phyloP scores from a whole-genome alignment of 2,113 vertebrate genomes.

The Aphyosemion australe region DNA sequence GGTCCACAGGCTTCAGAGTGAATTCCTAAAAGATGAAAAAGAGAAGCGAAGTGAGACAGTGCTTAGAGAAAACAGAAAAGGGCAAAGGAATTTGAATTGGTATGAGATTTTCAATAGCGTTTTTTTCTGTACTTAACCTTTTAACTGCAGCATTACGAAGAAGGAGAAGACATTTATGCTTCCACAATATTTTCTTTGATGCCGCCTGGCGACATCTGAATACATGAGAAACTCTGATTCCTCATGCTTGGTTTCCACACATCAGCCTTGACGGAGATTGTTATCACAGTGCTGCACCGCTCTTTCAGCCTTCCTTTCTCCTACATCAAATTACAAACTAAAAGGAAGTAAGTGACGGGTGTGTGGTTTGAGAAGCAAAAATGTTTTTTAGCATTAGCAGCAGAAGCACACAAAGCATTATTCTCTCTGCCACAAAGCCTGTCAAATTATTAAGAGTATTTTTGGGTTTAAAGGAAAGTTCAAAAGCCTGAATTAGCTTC shows the following conservation, averaged over 20 bases:
- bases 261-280: slow-evolving; percentile 30
- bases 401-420: slow-evolving; percentile 8
- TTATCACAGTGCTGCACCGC: slow-evolving; percentile 5
- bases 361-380: neutral
- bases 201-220: slow-evolving; percentile 7
- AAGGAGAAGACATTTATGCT: slow-evolving; percentile 42
- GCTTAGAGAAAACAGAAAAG: slow-evolving; percentile 48
- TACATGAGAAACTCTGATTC: slow-evolving; percentile 32
- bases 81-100: slow-evolving; percentile 56
- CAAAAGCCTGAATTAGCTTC: slow-evolving; percentile 18
- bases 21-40: slow-evolving; percentile 78
- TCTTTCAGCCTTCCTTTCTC: neutral
- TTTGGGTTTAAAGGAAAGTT: slow-evolving; percentile 4
- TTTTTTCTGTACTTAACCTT: slow-evolving; percentile 36
- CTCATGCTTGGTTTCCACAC: slow-evolving; percentile 36
- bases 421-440: neutral
- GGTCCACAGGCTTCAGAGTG: slow-evolving; percentile 62
- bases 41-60: slow-evolving; percentile 59
- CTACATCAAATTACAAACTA: neutral
- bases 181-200: slow-evolving; percentile 35
- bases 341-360: neutral
- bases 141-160: slow-evolving; percentile 41
- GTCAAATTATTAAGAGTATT: slow-evolving; percentile 20
- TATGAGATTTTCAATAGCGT: slow-evolving; percentile 39
- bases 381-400: neutral